Evolutionary conservation across 2,888 invertebrate species (phyloP), one percentile per base, ranked within the genome.

Genomic region (Pandemis heparana): DNA sequence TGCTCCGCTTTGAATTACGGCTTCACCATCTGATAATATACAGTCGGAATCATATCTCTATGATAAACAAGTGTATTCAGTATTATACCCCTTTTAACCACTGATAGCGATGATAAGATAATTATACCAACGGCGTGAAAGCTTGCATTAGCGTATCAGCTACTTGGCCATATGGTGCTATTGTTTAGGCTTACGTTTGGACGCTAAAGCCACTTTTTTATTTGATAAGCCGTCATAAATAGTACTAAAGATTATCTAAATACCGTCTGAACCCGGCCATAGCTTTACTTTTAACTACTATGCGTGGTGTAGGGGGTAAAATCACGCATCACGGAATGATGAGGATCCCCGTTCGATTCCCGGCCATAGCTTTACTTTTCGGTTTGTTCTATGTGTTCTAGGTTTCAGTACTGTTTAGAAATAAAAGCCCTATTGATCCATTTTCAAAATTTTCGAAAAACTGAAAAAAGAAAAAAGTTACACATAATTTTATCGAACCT

Each of bases 141-240:
- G 72, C 72, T 73, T 73, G 63, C 73, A 73, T 73, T 73, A 73
- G 48, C 63, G 38, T 67, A 69, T 68, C 73, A 65, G 16, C 39
- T 51, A 56, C 72, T 68, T 64, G 56, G 64, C 48, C 73, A 73
- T 73, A 73, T 73, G 73, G 56, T 59, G 71, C 39, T 63, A 69
- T 68, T 56, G 14, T 5, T 6, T 41, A 18, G 5, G 23, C 32
- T 51, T 65, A 56, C 8, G 12, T 53, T 53, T 51, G 53, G 32
- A 66, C 2, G 14, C 16, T 32, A n/a, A 16, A 51, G 16, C 66
- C n/a, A 39, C 16, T 18, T 32, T 32, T 48, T 53, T 53, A 5
- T 53, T 53, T 53, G 16, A 48, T n/a, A 6, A 48, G 43, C 12
- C 48, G 5, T 48, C 12, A 46, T 1, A 46, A 10, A 12, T 46